phyloP scores from a whole-genome alignment of 2,113 vertebrate species.

The Zosterops hypoxanthus region DNA sequence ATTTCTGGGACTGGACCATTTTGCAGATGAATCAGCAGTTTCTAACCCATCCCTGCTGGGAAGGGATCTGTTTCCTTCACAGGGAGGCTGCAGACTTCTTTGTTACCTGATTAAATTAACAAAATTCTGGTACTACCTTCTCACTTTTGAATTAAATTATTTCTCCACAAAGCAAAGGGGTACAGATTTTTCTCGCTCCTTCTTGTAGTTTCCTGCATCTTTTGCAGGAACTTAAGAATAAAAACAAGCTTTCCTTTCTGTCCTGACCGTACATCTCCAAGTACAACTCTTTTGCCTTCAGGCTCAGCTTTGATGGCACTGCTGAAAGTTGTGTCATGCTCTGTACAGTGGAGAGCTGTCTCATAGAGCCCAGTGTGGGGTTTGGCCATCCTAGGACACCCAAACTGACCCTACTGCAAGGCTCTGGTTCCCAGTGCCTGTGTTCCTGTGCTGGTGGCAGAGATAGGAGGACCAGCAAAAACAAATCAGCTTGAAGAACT shows the following conservation, averaged over 20 bases:
- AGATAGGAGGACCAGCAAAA: neutral
- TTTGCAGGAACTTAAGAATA: neutral
- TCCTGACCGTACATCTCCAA: neutral
- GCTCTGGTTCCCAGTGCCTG: fast-evolving
- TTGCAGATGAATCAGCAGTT: conserved; percentile 58
- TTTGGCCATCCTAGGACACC: neutral
- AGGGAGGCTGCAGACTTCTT: neutral
- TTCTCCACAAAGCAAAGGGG: neutral
- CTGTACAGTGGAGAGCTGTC: neutral
- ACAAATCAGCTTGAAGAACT: neutral
- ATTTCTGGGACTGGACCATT: neutral
- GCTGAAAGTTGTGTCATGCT: neutral
- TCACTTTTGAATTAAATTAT: neutral
- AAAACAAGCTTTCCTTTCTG: neutral
- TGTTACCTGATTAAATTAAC: neutral
- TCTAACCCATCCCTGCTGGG: conserved; percentile 40
- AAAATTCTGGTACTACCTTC: neutral
- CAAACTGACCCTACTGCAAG: neutral
- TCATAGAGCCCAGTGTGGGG: neutral
- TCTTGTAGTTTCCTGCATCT: neutral
- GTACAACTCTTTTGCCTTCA: neutral
- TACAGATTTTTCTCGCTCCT: neutral
- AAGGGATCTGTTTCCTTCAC: conserved; percentile 51
- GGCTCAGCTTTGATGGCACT: neutral
- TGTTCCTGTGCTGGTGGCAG: neutral